Conservation (phyloP, 2,888 invertebrate genomes). For the Lamellibrachia satsuma region DNA sequence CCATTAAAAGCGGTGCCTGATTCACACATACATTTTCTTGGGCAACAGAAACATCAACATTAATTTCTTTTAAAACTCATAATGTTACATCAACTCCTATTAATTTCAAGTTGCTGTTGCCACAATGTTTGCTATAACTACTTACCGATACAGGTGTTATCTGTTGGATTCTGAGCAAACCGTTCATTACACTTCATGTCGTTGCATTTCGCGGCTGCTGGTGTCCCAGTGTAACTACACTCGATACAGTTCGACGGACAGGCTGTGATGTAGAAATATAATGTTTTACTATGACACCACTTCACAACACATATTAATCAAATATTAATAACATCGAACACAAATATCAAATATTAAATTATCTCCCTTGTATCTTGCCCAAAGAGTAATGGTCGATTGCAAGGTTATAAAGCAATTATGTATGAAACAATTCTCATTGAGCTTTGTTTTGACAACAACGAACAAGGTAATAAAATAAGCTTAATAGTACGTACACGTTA, state of each 20-base stretch:
- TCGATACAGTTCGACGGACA: slow-evolving; percentile 24
- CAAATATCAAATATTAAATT: neutral
- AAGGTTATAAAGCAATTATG: no score
- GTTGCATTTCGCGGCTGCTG: neutral
- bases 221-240: neutral
- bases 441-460: no score
- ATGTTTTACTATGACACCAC: neutral
- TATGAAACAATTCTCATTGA: no score
- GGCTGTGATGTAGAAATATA: neutral
- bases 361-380: no score
- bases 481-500: no score
- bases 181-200: slow-evolving; percentile 10
- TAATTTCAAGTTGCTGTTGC: neutral
- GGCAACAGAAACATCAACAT: no score
- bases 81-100: neutral
- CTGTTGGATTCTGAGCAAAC: slow-evolving; percentile 14
- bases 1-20: no score
- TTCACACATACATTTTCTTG: no score
- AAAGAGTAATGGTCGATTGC: no score
- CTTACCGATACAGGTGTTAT: neutral
- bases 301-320: neutral
- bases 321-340: neutral
- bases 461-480: no score
- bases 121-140: neutral
- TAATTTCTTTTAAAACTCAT: neutral